phyloP scores from a whole-genome alignment of 2,797 vertebrate species.

The Amazonetta brasiliensis region DNA sequence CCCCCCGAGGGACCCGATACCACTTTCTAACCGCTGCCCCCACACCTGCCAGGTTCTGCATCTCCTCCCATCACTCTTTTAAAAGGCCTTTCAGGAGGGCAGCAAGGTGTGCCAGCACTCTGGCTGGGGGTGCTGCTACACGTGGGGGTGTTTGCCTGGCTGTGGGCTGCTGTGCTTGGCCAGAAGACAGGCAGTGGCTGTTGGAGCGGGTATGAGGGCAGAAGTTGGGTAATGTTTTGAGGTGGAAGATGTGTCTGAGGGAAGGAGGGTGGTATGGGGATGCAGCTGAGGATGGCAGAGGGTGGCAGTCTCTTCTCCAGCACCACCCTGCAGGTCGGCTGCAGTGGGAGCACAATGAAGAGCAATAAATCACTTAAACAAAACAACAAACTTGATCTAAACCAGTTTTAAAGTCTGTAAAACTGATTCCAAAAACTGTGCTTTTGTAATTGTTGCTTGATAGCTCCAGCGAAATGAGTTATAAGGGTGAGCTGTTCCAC shows the following conservation, averaged over 20 bases:
- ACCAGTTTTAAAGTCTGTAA: constrained; percentile 16
- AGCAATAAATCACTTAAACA: neutral
- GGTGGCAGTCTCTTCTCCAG: neutral
- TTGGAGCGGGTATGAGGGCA: neutral
- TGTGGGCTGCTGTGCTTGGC: neutral
- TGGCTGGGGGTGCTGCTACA: neutral
- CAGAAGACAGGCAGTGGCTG: neutral
- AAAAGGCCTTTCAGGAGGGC: neutral
- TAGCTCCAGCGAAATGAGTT: constrained; percentile 31
- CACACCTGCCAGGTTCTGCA: too few relatives aligned
- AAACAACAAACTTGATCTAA: neutral
- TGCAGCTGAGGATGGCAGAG: neutral
- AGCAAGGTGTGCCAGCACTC: neutral
- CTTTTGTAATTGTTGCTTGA: neutral
- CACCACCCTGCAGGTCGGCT: neutral
- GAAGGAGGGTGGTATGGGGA: neutral
- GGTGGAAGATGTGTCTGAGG: neutral
- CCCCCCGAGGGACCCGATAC: neutral
- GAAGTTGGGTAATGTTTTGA: neutral
- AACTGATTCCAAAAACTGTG: neutral
- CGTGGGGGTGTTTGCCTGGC: neutral
- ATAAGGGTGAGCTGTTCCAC: constrained; percentile 9
- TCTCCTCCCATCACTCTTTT: neutral
- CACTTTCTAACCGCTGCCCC: neutral
- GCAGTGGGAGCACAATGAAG: neutral